phyloP scores from a whole-genome alignment of 2,113 vertebrate species.

The Rhinolophus sinicus region DNA sequence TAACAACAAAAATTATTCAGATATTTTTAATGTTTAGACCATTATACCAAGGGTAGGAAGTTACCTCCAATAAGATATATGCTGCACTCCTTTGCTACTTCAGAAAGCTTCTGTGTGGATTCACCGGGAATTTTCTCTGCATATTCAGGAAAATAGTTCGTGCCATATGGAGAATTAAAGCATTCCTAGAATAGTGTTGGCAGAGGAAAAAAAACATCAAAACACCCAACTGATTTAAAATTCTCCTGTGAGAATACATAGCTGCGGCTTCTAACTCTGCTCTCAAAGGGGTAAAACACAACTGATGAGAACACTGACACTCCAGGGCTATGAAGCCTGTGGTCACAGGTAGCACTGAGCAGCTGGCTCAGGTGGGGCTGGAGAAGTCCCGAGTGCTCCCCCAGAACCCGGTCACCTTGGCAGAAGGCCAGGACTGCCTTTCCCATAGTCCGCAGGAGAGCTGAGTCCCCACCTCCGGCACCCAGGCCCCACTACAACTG shows the following conservation, averaged over 20 bases:
- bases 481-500: background rate
- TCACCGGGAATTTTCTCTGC: constrained; percentile 97
- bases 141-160: constrained; percentile 91
- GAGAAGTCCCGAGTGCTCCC: background rate
- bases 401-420: background rate
- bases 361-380: background rate
- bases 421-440: background rate
- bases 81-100: constrained; percentile 91
- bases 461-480: background rate
- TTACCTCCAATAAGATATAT: constrained; percentile 96
- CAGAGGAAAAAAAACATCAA: background rate
- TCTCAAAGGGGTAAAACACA: background rate
- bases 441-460: background rate
- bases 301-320: background rate
- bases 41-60: background rate
- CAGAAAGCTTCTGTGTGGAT: constrained; percentile 91
- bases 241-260: background rate
- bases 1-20: background rate
- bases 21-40: background rate
- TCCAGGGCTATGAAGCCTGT: background rate
- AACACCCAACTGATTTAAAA: background rate
- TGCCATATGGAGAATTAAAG: constrained; percentile 98
- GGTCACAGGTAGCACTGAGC: background rate
- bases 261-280: background rate
- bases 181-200: constrained; percentile 89